A percentile compares a stretch with the other conserved stretches of the same genome.
Evolutionary conservation across 2,797 vertebrate species (phyloP).

Genomic region (Cyprinodon diabolis): DNA sequence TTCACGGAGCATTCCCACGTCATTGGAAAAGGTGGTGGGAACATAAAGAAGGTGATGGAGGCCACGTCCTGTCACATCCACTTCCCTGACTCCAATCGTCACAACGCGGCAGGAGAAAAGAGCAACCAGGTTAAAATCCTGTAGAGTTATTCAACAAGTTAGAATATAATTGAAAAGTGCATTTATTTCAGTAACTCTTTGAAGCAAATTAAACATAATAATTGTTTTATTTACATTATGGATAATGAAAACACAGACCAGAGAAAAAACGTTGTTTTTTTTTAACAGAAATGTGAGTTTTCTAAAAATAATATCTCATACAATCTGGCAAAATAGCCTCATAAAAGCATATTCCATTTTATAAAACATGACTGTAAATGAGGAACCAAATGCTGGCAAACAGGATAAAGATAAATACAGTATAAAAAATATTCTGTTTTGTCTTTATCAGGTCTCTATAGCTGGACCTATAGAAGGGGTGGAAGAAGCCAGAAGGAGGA

Average conservation of each 20-base stretch:
- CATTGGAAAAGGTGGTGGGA: conserved; percentile 85
- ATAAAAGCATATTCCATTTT: neutral
- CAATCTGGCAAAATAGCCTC: neutral
- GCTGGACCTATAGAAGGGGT: conserved; percentile 82
- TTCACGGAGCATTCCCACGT: conserved; percentile 86
- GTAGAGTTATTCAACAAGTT: neutral
- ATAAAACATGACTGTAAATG: neutral
- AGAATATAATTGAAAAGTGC: neutral
- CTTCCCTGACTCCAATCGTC: conserved; percentile 85
- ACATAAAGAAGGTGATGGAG: conserved; percentile 88
- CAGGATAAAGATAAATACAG: neutral
- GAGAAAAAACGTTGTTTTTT: too few species aligned
- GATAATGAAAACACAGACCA: neutral
- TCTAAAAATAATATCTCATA: too few species aligned
- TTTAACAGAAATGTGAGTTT: neutral
- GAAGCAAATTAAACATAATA: neutral
- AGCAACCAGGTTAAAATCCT: conserved; percentile 81
- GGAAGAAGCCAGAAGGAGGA: conserved; percentile 81
- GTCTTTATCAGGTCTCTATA: conserved; percentile 79
- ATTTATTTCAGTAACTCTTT: neutral
- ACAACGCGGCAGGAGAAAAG: conserved; percentile 79
- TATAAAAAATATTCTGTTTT: neutral
- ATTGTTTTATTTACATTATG: neutral
- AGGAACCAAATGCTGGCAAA: neutral
- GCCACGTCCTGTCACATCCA: conserved; percentile 86